Evolutionary conservation across 2,797 vertebrate species (phyloP).

Genomic region (Artibeus lituratus): DNA sequence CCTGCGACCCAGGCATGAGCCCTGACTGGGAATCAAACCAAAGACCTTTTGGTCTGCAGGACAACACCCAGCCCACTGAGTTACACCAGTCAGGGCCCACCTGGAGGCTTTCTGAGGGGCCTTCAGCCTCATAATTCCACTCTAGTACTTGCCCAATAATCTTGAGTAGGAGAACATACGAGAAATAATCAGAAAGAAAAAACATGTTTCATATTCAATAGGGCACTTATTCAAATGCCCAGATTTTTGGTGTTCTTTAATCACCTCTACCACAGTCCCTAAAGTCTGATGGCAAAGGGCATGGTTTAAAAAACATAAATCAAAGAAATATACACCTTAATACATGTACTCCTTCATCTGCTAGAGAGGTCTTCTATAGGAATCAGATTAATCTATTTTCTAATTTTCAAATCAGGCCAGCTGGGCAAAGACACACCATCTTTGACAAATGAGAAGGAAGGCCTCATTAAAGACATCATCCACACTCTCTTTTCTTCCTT

Average conservation of each 20-base stretch:
- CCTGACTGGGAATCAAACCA: neutral
- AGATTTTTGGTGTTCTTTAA: constrained; percentile 25
- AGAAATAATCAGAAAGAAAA: constrained; percentile 35
- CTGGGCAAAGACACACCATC: constrained; percentile 52
- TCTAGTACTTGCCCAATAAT: neutral
- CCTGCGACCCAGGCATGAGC: neutral
- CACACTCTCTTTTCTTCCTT: constrained; percentile 53
- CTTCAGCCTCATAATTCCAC: neutral
- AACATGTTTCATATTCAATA: neutral
- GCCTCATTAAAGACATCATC: constrained; percentile 74
- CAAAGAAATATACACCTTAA: constrained; percentile 39
- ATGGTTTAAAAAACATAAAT: constrained; percentile 53
- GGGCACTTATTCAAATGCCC: neutral
- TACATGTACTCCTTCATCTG: constrained; percentile 21
- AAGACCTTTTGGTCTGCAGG: neutral
- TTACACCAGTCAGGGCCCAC: neutral
- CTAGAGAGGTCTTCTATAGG: constrained; percentile 41
- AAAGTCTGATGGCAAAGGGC: constrained; percentile 19
- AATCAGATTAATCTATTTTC: constrained; percentile 75
- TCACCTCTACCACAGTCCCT: neutral
- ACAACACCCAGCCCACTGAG: neutral
- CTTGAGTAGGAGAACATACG: neutral
- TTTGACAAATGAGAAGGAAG: constrained; percentile 76
- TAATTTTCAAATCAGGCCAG: constrained; percentile 69
- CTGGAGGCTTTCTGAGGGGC: neutral